Base-by-base conservation (phyloP, 2,797 vertebrate species). In the Lerista edwardsae region DNA sequence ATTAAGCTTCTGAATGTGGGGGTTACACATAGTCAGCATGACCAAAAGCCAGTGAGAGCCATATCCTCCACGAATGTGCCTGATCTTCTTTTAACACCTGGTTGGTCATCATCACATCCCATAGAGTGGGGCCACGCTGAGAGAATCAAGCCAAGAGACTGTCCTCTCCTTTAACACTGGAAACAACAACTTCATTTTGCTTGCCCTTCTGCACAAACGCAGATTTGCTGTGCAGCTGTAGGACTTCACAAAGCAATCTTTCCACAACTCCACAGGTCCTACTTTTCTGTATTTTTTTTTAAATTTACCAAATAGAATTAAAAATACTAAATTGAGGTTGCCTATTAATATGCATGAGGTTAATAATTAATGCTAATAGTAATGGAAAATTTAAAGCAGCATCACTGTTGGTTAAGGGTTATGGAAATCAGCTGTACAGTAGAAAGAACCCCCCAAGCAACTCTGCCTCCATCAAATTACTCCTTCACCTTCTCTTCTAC, bases 331-430 rank as follows among this genome's bases (percentile, higher is more conserved):
- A 86, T 39, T 86, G 76, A 76, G 61, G 23, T 72, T 92, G 86
- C 61, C 10, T 44, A 61, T 90, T 91, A 91, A 91, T 90, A 92
- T 88, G 90, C 36, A 87, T 77, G 1, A 85, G 41, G 83, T 90
- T 91, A 92, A 89, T 91, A 91, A 93, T 91, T 92, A 75, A 92
- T 81, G 68, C 68, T 88, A 91, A 92, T 86, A 91, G 89, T 93
- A 93, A 90, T 34, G 68, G 87, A 89, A 93, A 92, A 93, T 88
- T 89, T 92, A 93, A 93, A 92, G 92, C 76, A 86, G 80, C 17
- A 69, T 67, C 68, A 27, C 84, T 55, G 78, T 25, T 86, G 84
- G 71, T 93, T 87, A 90, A 90, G 80, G 75, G 73, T 29, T 0
- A 0, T 0, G 83, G 86, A 78, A 78, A 78, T 31, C 77, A 84